Evolutionary conservation across 2,888 invertebrate genomes (phyloP).

Genomic region (Globia sparganii): DNA sequence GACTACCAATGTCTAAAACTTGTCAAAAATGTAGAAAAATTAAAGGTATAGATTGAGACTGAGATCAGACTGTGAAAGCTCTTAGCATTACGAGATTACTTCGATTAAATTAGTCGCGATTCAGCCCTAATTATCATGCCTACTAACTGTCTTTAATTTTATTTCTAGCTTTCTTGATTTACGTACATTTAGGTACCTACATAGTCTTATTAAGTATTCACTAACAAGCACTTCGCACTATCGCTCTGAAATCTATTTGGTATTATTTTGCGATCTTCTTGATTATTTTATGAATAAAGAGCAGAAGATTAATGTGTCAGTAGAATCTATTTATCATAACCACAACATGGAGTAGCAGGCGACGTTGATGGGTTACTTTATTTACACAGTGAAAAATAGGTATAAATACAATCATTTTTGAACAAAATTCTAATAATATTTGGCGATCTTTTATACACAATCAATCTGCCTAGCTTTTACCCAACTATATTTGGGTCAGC

Average conservation of each 20-base stretch:
- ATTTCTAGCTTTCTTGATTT: neutral
- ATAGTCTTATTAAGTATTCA: neutral
- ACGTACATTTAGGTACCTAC: neutral
- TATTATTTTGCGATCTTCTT: constrained; percentile 13
- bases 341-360: constrained; percentile 1
- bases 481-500: too few relatives aligned
- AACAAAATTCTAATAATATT: neutral
- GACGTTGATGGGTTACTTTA: constrained; percentile 18
- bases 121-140: neutral
- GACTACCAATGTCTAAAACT: too few relatives aligned
- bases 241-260: neutral
- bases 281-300: constrained; percentile 12
- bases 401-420: neutral
- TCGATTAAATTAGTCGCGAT: neutral
- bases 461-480: too few relatives aligned
- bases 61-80: too few relatives aligned
- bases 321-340: constrained; percentile 32
- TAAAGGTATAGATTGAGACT: too few relatives aligned
- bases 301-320: constrained; percentile 28
- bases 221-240: neutral
- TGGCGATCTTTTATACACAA: neutral
- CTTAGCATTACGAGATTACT: neutral
- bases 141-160: neutral
- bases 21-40: too few relatives aligned
- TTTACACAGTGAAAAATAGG: neutral